Evolutionary conservation across 1,140 invertebrate genomes (phyloP).

Genomic region (Leptoteleia sp.): DNA sequence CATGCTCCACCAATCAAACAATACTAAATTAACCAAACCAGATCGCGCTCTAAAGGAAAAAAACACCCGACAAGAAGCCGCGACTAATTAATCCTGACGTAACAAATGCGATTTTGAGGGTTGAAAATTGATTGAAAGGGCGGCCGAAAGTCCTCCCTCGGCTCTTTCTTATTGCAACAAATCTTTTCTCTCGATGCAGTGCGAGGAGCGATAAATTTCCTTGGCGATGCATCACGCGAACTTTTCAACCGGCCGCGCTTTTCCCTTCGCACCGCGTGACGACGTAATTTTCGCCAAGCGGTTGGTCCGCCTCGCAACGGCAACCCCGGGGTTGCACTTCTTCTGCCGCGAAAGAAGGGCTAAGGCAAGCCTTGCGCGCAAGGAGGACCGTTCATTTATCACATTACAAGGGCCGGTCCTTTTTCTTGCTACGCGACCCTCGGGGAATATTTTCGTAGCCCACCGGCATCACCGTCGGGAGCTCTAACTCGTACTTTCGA

Average conservation of each 20-base stretch:
- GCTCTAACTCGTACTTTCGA: constrained; percentile 50
- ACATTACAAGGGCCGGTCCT: constrained; percentile 45
- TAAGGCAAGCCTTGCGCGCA: constrained; percentile 15
- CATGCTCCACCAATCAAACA: no score
- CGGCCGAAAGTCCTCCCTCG: constrained; percentile 34
- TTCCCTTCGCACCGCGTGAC: constrained; percentile 29
- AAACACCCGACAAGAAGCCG: constrained; percentile 23
- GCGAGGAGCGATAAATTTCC: constrained; percentile 51
- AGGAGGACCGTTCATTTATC: constrained; percentile 58
- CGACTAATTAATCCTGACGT: constrained; percentile 40
- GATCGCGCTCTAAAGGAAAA: constrained; percentile 6
- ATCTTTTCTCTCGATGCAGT: constrained; percentile 52
- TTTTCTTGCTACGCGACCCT: constrained; percentile 40
- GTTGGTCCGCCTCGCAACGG: no score
- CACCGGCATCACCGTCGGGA: constrained; percentile 42
- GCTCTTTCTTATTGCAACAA: constrained; percentile 52
- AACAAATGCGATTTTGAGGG: constrained; percentile 54
- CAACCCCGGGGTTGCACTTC: constrained; percentile 42
- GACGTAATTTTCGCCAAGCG: constrained; percentile 61
- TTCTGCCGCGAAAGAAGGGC: constrained; percentile 12
- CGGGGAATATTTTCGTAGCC: constrained; percentile 49
- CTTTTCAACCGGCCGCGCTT: constrained; percentile 51
- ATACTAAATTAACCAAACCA: no score
- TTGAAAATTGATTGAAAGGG: constrained; percentile 58
- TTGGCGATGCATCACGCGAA: constrained; percentile 60